A percentile compares a stretch with the other conserved stretches of the same genome.
phyloP scores from a whole-genome alignment of 1,140 invertebrate genomes.

The Galleria mellonella region DNA sequence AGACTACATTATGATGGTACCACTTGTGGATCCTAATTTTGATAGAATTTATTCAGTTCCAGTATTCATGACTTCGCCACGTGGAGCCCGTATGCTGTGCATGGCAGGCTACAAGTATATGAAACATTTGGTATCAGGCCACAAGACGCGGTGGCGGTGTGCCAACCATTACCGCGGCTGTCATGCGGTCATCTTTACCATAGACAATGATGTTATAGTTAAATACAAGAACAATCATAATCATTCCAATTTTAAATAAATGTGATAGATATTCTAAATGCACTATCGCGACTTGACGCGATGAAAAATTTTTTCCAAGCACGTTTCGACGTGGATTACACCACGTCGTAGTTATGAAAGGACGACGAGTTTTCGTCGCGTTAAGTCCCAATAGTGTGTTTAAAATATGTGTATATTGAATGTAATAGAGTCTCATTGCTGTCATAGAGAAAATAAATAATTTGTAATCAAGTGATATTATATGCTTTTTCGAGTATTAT shows the following conservation, averaged over 20 bases:
- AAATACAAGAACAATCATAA: constrained; percentile 32
- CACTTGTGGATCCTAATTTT: too few species aligned
- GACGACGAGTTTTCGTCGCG: too few species aligned
- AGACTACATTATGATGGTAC: too few species aligned
- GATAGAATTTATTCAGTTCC: constrained; percentile 21
- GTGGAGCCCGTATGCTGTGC: constrained; percentile 25
- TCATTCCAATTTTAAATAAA: constrained; percentile 23
- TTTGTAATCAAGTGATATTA: too few species aligned
- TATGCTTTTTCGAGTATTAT: too few species aligned
- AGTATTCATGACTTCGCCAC: constrained; percentile 19
- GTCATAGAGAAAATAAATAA: too few species aligned
- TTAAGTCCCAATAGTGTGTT: background rate
- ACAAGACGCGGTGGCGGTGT: constrained; percentile 45
- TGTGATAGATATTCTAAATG: background rate
- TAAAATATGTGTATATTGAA: background rate
- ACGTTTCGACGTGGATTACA: too few species aligned
- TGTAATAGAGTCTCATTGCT: too few species aligned
- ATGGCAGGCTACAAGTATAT: constrained; percentile 28
- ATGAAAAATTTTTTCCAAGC: too few species aligned
- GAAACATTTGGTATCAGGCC: background rate
- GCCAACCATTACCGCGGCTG: constrained; percentile 42
- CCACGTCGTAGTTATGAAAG: too few species aligned
- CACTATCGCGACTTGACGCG: too few species aligned
- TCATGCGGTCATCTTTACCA: constrained; percentile 33
- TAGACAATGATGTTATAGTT: constrained; percentile 23